These are phyloP conservation scores for Drosophila limbata DNA, from an alignment of 2,888 invertebrate genomes.

Conservation along the genomic window DNA sequence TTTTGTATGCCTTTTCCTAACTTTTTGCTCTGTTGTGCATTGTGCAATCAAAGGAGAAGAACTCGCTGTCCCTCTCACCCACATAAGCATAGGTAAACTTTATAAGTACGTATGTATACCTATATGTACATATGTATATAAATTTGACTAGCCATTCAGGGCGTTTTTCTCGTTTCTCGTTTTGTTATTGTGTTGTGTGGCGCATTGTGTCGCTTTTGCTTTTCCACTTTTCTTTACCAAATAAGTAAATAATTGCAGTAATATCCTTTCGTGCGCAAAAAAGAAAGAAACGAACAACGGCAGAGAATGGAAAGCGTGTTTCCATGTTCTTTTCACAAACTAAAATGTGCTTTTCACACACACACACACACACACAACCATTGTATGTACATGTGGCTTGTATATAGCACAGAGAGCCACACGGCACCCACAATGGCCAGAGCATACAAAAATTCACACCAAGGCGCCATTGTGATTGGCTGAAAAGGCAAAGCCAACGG, in stretches of 20 bases:
- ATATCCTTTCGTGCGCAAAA: constrained; percentile 78
- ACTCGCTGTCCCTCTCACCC: constrained; percentile 1
- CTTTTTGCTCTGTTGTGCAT: constrained; percentile 34
- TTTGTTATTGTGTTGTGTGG: constrained; percentile 59
- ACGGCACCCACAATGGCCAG: constrained; percentile 74
- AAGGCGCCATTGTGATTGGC: constrained; percentile 84
- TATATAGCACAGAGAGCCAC: constrained; percentile 70
- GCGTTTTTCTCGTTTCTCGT: constrained; percentile 45
- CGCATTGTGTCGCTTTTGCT: constrained; percentile 61
- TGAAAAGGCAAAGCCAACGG: constrained; percentile 72
- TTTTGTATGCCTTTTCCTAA: constrained; percentile 31
- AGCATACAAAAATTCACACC: constrained; percentile 83
- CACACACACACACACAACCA: constrained; percentile 39
- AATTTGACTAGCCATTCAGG: constrained; percentile 54
- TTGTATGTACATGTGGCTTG: constrained; percentile 53
- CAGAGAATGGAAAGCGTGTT: constrained; percentile 78
- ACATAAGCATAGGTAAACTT: constrained; percentile 29
- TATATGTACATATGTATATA: constrained; percentile 38
- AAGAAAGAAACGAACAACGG: constrained; percentile 70
- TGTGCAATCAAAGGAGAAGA: constrained; percentile 46
- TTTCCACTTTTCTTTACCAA: constrained; percentile 74
- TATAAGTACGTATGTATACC: constrained; percentile 25
- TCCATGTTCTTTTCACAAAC: constrained; percentile 76
- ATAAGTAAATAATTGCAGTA: constrained; percentile 81
- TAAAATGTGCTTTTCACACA: constrained; percentile 73